phyloP scores from a whole-genome alignment of 2,797 vertebrate species.

The Lagothrix lagotricha region DNA sequence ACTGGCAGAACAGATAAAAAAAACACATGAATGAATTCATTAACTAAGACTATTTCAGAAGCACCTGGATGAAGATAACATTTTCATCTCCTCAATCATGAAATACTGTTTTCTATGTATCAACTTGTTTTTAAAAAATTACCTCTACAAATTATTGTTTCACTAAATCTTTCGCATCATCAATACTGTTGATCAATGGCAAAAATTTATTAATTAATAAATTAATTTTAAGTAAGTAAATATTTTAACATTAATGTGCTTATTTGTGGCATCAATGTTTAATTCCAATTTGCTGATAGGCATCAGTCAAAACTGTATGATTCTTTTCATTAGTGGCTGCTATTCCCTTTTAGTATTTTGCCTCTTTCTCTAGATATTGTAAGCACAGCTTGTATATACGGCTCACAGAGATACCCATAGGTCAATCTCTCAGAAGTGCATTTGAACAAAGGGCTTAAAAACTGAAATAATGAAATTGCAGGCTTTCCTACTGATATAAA shows the following conservation, averaged over 20 bases:
- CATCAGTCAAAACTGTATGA: neutral
- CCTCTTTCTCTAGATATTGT: neutral
- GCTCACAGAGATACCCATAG: neutral
- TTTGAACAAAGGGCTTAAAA: neutral
- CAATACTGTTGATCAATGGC: neutral
- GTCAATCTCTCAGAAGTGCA: neutral
- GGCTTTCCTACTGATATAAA: neutral
- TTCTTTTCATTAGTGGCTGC: neutral
- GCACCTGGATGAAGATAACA: neutral
- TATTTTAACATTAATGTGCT: neutral
- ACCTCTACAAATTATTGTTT: neutral
- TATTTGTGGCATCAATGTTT: neutral
- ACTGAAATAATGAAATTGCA: neutral
- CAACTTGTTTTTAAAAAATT: neutral
- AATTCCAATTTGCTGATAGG: neutral
- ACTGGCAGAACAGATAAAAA: neutral
- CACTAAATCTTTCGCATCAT: neutral
- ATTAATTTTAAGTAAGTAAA: neutral
- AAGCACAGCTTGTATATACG: neutral
- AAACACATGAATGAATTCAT: conserved; percentile 9
- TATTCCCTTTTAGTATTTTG: neutral
- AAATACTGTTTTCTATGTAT: neutral
- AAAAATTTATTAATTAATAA: neutral
- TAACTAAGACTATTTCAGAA: conserved; percentile 39
- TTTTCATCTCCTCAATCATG: neutral